These are phyloP conservation scores for Rhynchonycteris naso DNA, from an alignment of 2,797 vertebrate genomes.

Conservation along the genomic window DNA sequence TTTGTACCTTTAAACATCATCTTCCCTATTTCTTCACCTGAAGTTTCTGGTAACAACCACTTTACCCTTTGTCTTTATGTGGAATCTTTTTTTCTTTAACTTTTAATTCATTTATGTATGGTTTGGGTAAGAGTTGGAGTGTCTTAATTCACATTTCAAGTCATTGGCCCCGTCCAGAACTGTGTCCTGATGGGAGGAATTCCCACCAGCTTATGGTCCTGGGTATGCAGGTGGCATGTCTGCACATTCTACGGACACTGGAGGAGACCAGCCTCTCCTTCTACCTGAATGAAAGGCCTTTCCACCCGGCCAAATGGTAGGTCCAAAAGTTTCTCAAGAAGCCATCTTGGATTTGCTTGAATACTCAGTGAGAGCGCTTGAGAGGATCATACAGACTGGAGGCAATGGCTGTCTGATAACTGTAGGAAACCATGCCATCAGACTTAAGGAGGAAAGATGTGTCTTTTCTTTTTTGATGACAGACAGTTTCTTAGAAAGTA, in stretches of 20 bases:
- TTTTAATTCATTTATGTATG: neutral
- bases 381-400: neutral
- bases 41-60: neutral
- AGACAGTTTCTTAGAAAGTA: slow-evolving; percentile 36
- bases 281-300: neutral
- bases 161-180: neutral
- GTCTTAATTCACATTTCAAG: neutral
- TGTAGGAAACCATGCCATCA: neutral
- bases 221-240: neutral
- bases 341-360: neutral
- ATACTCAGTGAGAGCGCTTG: neutral
- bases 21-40: neutral
- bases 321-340: neutral
- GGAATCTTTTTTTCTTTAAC: neutral
- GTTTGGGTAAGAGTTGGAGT: neutral
- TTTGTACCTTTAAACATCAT: neutral
- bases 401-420: neutral
- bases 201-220: neutral
- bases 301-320: neutral
- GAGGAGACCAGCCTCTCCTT: neutral
- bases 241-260: neutral
- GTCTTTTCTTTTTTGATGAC: neutral
- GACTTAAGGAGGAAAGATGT: neutral
- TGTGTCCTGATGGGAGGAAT: neutral
- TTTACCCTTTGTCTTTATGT: neutral